Percentiles rank a stretch among this genome's conserved stretches.
phyloP scores from a whole-genome alignment of 2,888 invertebrate species.

The Pachydiplax longipennis region DNA sequence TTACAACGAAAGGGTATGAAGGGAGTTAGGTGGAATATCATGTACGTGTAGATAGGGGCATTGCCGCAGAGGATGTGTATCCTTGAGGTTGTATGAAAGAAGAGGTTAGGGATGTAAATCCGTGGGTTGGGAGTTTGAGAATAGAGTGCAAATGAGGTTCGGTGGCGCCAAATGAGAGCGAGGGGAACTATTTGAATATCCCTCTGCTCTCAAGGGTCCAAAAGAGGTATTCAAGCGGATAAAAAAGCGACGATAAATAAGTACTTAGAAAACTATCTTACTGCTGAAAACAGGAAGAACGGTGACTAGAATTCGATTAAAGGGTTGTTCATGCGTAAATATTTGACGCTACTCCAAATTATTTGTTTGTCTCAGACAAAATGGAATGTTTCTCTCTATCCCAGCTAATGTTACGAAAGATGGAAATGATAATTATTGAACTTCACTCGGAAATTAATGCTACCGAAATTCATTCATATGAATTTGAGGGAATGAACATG shows the following conservation, averaged over 20 bases:
- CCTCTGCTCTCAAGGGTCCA: not conserved
- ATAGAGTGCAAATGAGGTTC: not conserved
- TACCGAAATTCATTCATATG: too few species aligned
- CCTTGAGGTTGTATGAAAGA: not conserved
- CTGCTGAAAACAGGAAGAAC: too few species aligned
- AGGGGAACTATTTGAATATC: not conserved
- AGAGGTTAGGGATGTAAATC: not conserved
- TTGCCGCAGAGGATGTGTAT: not conserved
- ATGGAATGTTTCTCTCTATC: too few species aligned
- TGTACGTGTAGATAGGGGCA: not conserved
- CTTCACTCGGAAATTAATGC: too few species aligned
- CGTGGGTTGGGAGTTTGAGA: not conserved
- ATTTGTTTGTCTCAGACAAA: too few species aligned
- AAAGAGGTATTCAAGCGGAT: not conserved
- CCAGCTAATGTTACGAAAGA: too few species aligned
- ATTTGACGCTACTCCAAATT: too few species aligned
- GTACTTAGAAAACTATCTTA: not conserved
- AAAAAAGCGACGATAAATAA: not conserved
- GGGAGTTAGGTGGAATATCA: not conserved
- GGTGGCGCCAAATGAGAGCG: not conserved
- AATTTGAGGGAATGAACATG: too few species aligned
- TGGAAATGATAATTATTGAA: too few species aligned
- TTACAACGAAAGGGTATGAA: not conserved
- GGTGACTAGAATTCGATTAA: too few species aligned
- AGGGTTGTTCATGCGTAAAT: too few species aligned